phyloP scores from a whole-genome alignment of 1,140 invertebrate species.

The Magallana ariakensis region DNA sequence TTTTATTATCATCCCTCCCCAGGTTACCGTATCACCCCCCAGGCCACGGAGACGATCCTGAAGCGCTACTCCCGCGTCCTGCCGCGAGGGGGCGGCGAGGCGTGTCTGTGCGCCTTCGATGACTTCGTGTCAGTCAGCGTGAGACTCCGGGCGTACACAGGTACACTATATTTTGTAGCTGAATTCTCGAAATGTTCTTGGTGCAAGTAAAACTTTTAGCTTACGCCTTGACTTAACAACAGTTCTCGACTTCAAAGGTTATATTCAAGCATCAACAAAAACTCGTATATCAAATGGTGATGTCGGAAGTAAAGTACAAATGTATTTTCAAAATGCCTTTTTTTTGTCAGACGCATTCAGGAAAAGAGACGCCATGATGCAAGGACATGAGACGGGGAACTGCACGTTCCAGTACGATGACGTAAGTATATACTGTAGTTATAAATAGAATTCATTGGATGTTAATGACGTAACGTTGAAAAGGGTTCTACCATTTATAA shows the following conservation, averaged over 20 bases:
- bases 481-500: too few species aligned
- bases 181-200: too few species aligned
- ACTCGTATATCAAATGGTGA: too few species aligned
- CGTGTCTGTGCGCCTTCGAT: constrained; percentile 75
- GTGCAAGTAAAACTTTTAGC: too few species aligned
- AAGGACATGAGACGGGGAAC: constrained; percentile 69
- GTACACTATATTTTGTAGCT: constrained; percentile 45
- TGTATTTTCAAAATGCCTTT: neutral
- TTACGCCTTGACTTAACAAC: too few species aligned
- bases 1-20: neutral
- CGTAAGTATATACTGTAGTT: constrained; percentile 63
- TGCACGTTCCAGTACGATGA: constrained; percentile 73
- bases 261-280: too few species aligned
- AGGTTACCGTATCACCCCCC: constrained; percentile 68
- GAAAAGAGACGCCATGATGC: constrained; percentile 63
- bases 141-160: constrained; percentile 72
- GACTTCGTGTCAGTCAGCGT: constrained; percentile 75
- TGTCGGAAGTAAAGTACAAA: too few species aligned
- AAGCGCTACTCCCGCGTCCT: constrained; percentile 73
- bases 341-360: constrained; percentile 71
- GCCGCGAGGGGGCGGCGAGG: constrained; percentile 37
- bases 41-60: constrained; percentile 67
- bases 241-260: too few species aligned
- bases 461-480: too few species aligned
- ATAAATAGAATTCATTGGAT: too few species aligned